Percentiles rank a stretch among this genome's conserved stretches.
These are phyloP conservation scores for Hemichromis elongatus DNA, from an alignment of 2,113 vertebrate genomes.

Conservation along the genomic window DNA sequence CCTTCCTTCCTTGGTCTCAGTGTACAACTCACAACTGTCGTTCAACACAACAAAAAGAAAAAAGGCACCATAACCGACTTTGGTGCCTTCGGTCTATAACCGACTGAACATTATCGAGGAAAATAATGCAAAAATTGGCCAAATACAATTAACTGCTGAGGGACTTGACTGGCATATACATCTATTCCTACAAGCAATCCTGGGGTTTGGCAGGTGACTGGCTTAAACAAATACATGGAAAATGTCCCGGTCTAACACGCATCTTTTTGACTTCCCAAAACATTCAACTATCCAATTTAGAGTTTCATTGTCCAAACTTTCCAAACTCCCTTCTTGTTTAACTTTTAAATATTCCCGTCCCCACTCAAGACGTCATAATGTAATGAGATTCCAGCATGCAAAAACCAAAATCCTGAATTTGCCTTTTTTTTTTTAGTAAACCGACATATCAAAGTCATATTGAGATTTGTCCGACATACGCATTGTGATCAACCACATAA, in stretches of 20 bases:
- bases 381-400: slow-evolving; percentile 45
- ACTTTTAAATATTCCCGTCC: not conserved
- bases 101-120: not conserved
- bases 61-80: not conserved
- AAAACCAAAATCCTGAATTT: slow-evolving; percentile 6
- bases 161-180: not conserved
- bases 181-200: not conserved
- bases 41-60: not conserved
- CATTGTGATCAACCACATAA: slow-evolving; percentile 45
- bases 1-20: not conserved
- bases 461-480: slow-evolving; percentile 31
- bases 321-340: not conserved
- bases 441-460: slow-evolving; percentile 30
- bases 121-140: not conserved
- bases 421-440: slow-evolving; percentile 9
- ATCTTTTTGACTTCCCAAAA: not conserved
- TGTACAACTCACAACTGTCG: not conserved
- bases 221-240: not conserved
- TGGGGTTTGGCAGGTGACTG: not conserved
- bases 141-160: not conserved
- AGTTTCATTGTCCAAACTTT: not conserved
- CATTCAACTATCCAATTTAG: not conserved
- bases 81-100: not conserved
- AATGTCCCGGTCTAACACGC: not conserved
- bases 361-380: not conserved